Base-by-base conservation (phyloP, 2,113 vertebrate genomes). In the Rhea pennata region DNA sequence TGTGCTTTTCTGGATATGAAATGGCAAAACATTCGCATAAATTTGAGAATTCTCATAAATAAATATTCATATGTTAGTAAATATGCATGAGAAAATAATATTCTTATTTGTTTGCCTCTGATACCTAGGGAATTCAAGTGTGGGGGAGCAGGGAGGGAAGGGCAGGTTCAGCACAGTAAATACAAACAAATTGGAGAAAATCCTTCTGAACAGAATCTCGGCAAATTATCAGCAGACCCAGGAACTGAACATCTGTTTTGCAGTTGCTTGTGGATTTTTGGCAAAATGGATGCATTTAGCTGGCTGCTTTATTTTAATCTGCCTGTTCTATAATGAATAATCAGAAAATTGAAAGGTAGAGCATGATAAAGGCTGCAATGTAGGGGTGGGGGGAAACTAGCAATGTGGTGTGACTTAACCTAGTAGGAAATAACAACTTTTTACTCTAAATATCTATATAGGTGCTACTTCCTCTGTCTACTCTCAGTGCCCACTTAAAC, bases 141-240 rank as follows among this genome's bases (percentile, higher is more conserved):
- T 19, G 0, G 1, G 7, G 6, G 8, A 3, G 3, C 23, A 22
- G 24, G 21, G 53, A 26, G 6, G 14, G 12, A 5, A 16, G 16
- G 27, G 22, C 36, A 64, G 19, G 26, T 31, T 82, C 66, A 69
- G 71, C 6, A 23, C 10, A 87, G 51, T 5, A 65, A 48, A 62
- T 33, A 3, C 31, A 61, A 82, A 51, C 15, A 56, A 82, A 56
- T 2, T 27, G 17, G 24, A 81, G 33, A 15, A 56, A 9, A 69
- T 62, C 17, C 59, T 24, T 51, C 31, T 65, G n/a, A 83, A 88
- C 48, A 16, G 42, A 48, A 12, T 69, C 8, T 20, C n/a, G 58
- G 24, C n/a, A 67, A 46, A 27, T 56, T 64, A 58, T 31, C 56
- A 31, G 56, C 24, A 27, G 48, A 56, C 9, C 17, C 36, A 73